Conservation (phyloP, 2,113 vertebrate species). For the Cromileptes altivelis region DNA sequence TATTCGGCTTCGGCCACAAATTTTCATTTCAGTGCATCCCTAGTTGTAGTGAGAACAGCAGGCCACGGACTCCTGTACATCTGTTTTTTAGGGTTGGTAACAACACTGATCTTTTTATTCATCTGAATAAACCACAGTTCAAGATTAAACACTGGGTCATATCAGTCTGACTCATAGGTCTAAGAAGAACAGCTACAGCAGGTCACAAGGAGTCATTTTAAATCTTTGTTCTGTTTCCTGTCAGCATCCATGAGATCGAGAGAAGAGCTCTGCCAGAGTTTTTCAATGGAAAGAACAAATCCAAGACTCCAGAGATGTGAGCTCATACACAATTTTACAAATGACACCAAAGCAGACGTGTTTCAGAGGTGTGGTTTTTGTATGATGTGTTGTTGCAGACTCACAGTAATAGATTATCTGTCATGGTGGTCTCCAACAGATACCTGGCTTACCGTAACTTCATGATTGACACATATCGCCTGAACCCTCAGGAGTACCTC, state of each 20-base stretch:
- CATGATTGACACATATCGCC: slow-evolving; percentile 98
- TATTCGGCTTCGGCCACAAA: too few relatives aligned
- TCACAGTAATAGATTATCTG: neutral
- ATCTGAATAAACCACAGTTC: too few relatives aligned
- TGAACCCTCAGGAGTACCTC: slow-evolving; percentile 98
- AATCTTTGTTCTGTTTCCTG: neutral
- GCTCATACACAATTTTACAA: slow-evolving; percentile 43
- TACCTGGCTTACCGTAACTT: slow-evolving; percentile 99
- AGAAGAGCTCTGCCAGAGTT: slow-evolving; percentile 95
- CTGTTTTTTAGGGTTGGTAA: too few relatives aligned
- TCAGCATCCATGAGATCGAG: slow-evolving; percentile 96
- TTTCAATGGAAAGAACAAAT: slow-evolving; percentile 98
- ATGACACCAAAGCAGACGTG: neutral
- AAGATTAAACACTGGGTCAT: too few relatives aligned
- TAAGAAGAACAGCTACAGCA: too few relatives aligned
- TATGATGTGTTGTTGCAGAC: neutral
- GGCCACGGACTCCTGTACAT: too few relatives aligned
- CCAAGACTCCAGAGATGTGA: slow-evolving; percentile 99
- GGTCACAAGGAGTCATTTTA: too few relatives aligned
- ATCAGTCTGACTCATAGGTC: too few relatives aligned
- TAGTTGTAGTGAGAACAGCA: too few relatives aligned
- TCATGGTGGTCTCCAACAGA: slow-evolving; percentile 79
- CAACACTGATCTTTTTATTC: too few relatives aligned
- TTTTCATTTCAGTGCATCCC: too few relatives aligned
- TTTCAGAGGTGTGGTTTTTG: fast-evolving